A percentile compares a stretch with the other conserved stretches of the same genome.
These are phyloP conservation scores for Urocyon cinereoargenteus DNA, from an alignment of 2,797 vertebrate genomes.

Conservation along the genomic window DNA sequence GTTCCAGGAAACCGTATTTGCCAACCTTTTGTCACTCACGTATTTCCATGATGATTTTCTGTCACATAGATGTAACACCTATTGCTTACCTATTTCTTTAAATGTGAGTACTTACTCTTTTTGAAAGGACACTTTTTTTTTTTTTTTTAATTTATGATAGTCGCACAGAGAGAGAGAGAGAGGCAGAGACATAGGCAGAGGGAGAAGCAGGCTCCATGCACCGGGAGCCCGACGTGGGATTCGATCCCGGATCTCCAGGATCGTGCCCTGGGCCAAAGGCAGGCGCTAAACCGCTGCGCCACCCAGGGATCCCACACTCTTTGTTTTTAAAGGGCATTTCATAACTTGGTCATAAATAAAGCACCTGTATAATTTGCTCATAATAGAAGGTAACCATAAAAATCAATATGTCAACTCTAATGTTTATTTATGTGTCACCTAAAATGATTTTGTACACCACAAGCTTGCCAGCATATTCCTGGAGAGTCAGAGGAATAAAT, in stretches of 20 bases:
- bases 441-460: neutral
- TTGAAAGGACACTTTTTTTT: neutral
- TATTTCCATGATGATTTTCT: conserved; percentile 46
- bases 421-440: neutral
- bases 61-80: neutral
- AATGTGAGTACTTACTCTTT: conserved; percentile 49
- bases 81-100: conserved; percentile 60
- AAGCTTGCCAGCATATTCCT: neutral
- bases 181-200: no score
- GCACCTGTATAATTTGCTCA: neutral
- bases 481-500: neutral
- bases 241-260: no score
- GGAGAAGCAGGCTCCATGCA: no score
- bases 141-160: no score
- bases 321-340: conserved; percentile 54
- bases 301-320: neutral
- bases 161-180: no score
- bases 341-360: neutral
- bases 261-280: no score
- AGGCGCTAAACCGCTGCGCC: no score
- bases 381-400: conserved; percentile 37
- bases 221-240: no score
- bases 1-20: conserved; percentile 61
- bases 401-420: neutral
- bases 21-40: neutral